Evolutionary conservation across 1,140 invertebrate species (phyloP), one percentile per base, ranked within the genome.

Genomic region (Goniozus legneri): DNA sequence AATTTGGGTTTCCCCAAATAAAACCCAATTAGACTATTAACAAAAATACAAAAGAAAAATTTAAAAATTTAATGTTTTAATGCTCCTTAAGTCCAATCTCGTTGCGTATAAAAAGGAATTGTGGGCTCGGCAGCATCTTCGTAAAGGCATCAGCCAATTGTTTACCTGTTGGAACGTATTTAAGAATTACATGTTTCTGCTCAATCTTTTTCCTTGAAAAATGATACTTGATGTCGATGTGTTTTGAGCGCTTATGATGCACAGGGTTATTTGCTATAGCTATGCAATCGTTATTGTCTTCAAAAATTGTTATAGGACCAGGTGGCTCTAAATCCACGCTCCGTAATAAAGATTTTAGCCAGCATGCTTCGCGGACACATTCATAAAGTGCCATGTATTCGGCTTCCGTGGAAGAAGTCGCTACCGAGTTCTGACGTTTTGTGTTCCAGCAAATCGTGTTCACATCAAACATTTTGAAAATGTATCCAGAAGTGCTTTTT

Each of bases 391-490:
- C 66, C 44, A 66, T 70, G 24, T 64, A 79, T 42, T 69, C 67
- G 12, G 59, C 75, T 39, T 70, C 79, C n/a, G 71, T 77, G 2
- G 67, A 66, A 18, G 66, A 75, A 22, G 76, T 41, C 3, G 75
- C 72, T 20, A 74, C 70, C 10, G 72, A 71, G 22, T 58, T 66
- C 45, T 80, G 79, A 52, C 71, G 76, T 15, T 37, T 43, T 18
- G 41, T 44, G 1, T 3, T 24, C 36, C 36, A 50, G 19, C 22
- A 38, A 10, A 50, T 44, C 12, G 40, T 43, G 10, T n/a, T 15
- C 2, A 14, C 3, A 20, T 31, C 40, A 33, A 32, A 49, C 1
- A 49, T 12, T 41, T 48, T 12, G n/a, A 50, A 16, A 13, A 41
- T 13, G 8, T 27, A 47, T 7, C 45, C 38, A 2, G 45, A 27